phyloP scores from a whole-genome alignment of 2,888 invertebrate species.

The Oxyscelio sp. region DNA sequence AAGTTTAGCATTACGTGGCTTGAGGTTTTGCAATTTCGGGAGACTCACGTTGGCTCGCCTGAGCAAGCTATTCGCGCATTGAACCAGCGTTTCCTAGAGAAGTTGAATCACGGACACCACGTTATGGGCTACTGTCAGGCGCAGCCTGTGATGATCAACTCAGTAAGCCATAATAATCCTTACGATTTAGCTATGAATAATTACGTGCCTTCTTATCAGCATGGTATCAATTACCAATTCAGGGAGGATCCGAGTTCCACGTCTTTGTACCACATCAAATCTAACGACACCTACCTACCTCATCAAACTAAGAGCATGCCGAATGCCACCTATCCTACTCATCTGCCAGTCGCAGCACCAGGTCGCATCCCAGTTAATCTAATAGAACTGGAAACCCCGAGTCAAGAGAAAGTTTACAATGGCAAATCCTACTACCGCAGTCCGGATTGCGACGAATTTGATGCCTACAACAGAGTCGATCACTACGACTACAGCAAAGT shows the following conservation, averaged over 20 bases:
- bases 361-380: slow-evolving; percentile 91
- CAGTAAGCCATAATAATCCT: slow-evolving; percentile 77
- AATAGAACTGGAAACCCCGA: slow-evolving; percentile 91
- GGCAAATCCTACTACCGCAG: slow-evolving; percentile 74
- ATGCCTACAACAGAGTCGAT: slow-evolving; percentile 77
- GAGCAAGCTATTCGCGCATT: slow-evolving; percentile 89
- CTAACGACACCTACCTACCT: slow-evolving; percentile 76
- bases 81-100: slow-evolving; percentile 88
- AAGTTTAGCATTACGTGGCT: slow-evolving; percentile 90
- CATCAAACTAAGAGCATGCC: slow-evolving; percentile 75
- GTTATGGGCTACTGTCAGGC: slow-evolving; percentile 79
- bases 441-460: slow-evolving; percentile 81
- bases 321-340: slow-evolving; percentile 84
- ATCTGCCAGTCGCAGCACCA: slow-evolving; percentile 86
- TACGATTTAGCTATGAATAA: slow-evolving; percentile 80
- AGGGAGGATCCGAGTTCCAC: slow-evolving; percentile 62
- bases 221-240: slow-evolving; percentile 77
- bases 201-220: slow-evolving; percentile 79
- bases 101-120: slow-evolving; percentile 86
- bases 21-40: slow-evolving; percentile 91
- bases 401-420: slow-evolving; percentile 80
- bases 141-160: slow-evolving; percentile 75
- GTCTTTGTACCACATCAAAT: slow-evolving; percentile 72
- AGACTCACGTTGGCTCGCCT: slow-evolving; percentile 89
- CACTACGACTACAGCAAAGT: slow-evolving; percentile 78